phyloP scores from a whole-genome alignment of 2,113 vertebrate genomes.

The Phaetusa simplex region DNA sequence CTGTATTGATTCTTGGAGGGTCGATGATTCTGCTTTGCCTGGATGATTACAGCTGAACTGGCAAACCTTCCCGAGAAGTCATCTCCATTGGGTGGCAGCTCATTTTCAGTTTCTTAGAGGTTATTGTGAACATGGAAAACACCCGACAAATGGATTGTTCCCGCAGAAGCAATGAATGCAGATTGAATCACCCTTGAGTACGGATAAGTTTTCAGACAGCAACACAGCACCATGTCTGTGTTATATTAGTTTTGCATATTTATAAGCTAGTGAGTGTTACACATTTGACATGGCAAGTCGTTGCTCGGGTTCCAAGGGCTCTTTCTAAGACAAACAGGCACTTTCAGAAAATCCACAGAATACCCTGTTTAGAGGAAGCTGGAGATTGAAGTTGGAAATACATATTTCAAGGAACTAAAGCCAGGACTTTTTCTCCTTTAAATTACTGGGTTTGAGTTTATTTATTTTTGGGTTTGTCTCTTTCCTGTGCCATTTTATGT shows the following conservation, averaged over 20 bases:
- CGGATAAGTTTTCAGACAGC: not conserved
- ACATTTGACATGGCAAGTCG: not conserved
- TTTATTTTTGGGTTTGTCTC: not conserved
- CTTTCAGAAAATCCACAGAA: not conserved
- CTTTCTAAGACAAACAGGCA: not conserved
- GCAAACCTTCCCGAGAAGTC: not conserved
- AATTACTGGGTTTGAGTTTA: not conserved
- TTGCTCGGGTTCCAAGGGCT: not conserved
- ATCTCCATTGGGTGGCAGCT: not conserved
- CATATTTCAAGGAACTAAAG: not conserved
- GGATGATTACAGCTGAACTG: not conserved
- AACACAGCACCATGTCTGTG: not conserved
- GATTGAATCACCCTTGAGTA: not conserved
- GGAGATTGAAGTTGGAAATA: not conserved
- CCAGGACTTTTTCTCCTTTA: not conserved
- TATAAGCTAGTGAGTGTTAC: not conserved
- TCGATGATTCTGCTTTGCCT: not conserved
- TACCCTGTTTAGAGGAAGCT: not conserved
- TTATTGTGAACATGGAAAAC: not conserved
- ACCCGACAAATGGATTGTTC: not conserved
- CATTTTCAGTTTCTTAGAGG: not conserved
- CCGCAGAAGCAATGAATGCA: not conserved
- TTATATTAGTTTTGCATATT: constrained; percentile 11
- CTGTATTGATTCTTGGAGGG: not conserved
- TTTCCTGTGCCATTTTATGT: not conserved